Evolutionary conservation across 2,797 vertebrate genomes (phyloP).

Genomic region (Hydrocynus forskahlii): DNA sequence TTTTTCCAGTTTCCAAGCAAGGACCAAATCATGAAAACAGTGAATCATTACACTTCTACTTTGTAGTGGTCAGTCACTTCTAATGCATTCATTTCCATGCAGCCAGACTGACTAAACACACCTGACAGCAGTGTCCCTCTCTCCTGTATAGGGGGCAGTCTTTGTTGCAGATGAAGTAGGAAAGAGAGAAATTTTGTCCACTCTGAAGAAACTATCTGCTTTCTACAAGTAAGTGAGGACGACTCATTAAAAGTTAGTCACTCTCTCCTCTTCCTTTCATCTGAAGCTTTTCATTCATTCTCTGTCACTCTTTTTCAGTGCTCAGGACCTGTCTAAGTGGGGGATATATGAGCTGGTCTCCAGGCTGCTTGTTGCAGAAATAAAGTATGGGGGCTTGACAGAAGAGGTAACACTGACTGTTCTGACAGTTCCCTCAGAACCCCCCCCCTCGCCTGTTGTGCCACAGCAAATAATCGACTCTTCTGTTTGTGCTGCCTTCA

Average conservation of each 20-base stretch:
- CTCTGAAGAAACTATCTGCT: conserved; percentile 82
- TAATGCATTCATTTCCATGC: neutral
- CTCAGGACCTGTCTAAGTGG: conserved; percentile 86
- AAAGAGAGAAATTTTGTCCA: conserved; percentile 68
- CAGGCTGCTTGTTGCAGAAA: conserved; percentile 76
- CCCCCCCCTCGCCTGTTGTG: neutral
- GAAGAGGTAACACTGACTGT: conserved; percentile 72
- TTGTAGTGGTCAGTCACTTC: too few relatives aligned
- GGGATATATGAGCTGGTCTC: conserved; percentile 79
- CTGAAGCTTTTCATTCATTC: neutral
- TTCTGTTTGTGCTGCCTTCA: conserved; percentile 61
- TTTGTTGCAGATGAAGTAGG: conserved; percentile 70
- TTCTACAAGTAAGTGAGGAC: conserved; percentile 85
- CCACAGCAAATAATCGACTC: neutral
- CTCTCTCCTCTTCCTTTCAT: neutral
- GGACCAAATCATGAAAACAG: too few relatives aligned
- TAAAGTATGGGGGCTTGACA: conserved; percentile 68
- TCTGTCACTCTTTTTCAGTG: conserved; percentile 68
- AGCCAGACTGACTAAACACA: neutral
- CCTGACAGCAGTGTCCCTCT: conserved; percentile 7
- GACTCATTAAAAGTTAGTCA: neutral
- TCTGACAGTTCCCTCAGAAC: neutral
- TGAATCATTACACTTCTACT: too few relatives aligned
- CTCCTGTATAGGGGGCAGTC: conserved; percentile 70
- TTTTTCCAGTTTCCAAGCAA: too few relatives aligned